A percentile compares a stretch with the other conserved stretches of the same genome.
phyloP scores from a whole-genome alignment of 2,888 invertebrate genomes.

The Willowsia nigromaculata region DNA sequence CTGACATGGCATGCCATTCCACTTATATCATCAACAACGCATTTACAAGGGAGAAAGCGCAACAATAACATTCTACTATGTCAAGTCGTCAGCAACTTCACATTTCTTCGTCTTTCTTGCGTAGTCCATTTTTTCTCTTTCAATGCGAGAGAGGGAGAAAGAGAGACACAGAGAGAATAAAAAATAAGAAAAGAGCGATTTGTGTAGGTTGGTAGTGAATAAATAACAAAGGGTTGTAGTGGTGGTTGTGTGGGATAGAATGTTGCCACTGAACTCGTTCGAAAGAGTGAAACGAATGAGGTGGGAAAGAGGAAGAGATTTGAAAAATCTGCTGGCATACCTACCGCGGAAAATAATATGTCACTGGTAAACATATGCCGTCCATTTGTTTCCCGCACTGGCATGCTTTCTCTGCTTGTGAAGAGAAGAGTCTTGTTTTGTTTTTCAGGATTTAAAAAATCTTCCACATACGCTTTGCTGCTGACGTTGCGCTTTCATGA shows the following conservation, averaged over 20 bases:
- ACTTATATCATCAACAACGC: background rate
- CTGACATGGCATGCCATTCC: background rate
- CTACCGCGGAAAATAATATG: slow-evolving; percentile 33
- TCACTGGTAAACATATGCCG: background rate
- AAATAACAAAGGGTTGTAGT: background rate
- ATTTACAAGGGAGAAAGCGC: background rate
- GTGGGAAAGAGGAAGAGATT: slow-evolving; percentile 44
- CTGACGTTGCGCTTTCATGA: background rate
- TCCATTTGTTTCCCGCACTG: background rate
- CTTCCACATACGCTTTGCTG: background rate
- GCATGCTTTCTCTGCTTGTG: background rate
- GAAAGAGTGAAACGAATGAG: slow-evolving; percentile 13
- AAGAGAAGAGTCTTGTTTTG: background rate
- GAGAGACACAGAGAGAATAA: background rate
- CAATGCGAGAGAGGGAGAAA: background rate
- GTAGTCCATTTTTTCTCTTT: background rate
- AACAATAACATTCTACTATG: slow-evolving; percentile 7
- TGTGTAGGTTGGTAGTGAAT: background rate
- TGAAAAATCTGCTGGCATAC: slow-evolving; percentile 53
- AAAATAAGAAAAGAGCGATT: background rate
- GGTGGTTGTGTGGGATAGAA: background rate
- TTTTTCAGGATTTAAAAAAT: background rate
- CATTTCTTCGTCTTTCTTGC: background rate
- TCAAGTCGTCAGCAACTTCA: slow-evolving; percentile 25
- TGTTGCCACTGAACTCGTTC: background rate